These are phyloP conservation scores for Burhinus oedicnemus DNA, from an alignment of 2,113 vertebrate genomes.

Conservation along the genomic window DNA sequence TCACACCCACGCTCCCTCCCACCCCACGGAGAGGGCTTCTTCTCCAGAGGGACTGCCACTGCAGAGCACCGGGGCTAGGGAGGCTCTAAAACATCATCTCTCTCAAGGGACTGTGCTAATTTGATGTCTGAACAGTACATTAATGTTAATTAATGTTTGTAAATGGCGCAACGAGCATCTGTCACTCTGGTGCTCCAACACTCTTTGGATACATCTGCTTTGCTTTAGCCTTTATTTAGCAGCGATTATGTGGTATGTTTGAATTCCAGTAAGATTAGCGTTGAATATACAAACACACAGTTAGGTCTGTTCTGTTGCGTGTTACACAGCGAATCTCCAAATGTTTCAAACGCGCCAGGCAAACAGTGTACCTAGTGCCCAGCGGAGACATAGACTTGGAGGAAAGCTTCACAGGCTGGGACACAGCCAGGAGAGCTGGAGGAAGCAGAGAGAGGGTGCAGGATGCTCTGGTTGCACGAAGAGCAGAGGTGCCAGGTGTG, in stretches of 20 bases:
- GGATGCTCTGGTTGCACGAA: not conserved
- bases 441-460: not conserved
- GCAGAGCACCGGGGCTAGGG: not conserved
- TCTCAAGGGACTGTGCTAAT: not conserved
- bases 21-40: not conserved
- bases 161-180: not conserved
- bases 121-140: not conserved
- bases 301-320: not conserved
- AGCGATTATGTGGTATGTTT: not conserved
- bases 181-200: not conserved
- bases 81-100: not conserved
- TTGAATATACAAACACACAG: not conserved
- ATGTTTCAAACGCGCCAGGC: fast-evolving
- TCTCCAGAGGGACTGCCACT: not conserved
- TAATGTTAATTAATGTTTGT: constrained; percentile 52
- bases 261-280: not conserved
- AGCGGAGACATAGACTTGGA: not conserved
- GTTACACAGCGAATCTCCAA: not conserved
- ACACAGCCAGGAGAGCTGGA: not conserved
- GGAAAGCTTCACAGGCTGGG: not conserved
- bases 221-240: not conserved
- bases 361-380: not conserved
- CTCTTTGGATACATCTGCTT: not conserved
- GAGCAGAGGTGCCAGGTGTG: not conserved
- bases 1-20: not conserved